Conservation (phyloP, 2,797 vertebrate genomes). For the Sorex maritimensis region DNA sequence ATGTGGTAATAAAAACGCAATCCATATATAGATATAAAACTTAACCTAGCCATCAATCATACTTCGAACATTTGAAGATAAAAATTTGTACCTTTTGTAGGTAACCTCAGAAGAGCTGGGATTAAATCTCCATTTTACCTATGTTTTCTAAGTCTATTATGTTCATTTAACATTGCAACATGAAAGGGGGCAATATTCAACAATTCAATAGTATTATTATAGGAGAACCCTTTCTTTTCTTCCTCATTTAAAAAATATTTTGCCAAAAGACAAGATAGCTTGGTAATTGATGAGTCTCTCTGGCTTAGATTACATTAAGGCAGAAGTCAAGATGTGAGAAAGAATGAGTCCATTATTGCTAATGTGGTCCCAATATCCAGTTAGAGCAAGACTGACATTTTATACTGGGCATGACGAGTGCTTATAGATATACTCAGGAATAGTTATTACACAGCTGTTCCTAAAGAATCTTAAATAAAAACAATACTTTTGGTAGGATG, state of each 20-base stretch:
- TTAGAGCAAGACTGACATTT: not conserved
- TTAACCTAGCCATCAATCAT: not conserved
- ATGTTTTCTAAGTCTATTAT: not conserved
- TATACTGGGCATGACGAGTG: not conserved
- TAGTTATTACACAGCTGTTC: not conserved
- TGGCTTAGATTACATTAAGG: not conserved
- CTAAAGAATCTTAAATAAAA: constrained; percentile 18
- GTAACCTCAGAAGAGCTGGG: not conserved
- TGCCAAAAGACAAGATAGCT: constrained; percentile 6
- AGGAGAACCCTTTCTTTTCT: not conserved
- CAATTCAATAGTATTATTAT: not conserved
- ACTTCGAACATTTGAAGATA: not conserved
- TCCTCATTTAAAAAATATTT: not conserved
- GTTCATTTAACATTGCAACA: not conserved
- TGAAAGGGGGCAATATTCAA: not conserved
- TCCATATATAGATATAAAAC: not conserved
- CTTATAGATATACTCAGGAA: not conserved
- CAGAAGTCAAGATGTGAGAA: not conserved
- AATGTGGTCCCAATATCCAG: rapidly evolving
- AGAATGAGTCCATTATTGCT: not conserved
- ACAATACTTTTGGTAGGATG: not conserved
- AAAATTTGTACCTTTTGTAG: not conserved
- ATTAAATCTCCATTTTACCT: constrained; percentile 11
- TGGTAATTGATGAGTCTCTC: constrained; percentile 50
- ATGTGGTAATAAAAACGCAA: not conserved